phyloP scores from a whole-genome alignment of 2,797 vertebrate genomes.

The Oreortyx pictus region DNA sequence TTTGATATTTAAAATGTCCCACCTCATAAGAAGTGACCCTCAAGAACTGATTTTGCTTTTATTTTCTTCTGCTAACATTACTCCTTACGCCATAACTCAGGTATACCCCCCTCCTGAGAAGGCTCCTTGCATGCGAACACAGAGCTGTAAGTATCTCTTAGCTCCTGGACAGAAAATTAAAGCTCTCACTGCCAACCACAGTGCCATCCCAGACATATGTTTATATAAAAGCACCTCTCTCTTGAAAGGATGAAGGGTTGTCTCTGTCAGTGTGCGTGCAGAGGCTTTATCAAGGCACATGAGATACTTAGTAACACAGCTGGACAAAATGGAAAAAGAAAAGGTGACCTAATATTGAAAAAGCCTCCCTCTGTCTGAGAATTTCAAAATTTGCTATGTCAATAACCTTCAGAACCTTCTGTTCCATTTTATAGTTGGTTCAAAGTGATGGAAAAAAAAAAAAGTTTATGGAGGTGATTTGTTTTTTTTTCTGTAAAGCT shows the following conservation, averaged over 20 bases:
- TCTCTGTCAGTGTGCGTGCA: neutral
- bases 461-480: neutral
- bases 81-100: neutral
- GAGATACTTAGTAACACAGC: neutral
- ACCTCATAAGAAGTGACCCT: neutral
- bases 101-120: neutral
- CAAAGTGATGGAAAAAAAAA: neutral
- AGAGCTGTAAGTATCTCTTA: neutral
- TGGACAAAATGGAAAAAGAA: neutral
- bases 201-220: neutral
- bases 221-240: conserved; percentile 17
- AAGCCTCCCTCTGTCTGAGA: neutral
- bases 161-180: neutral
- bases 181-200: neutral
- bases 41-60: neutral
- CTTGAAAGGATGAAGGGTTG: conserved; percentile 2
- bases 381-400: neutral
- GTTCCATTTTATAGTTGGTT: neutral
- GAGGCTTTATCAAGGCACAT: neutral
- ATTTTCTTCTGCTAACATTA: neutral
- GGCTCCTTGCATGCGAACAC: neutral
- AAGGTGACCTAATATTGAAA: neutral
- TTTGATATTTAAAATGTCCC: neutral
- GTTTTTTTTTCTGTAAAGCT: neutral
- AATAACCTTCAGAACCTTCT: neutral